phyloP scores from a whole-genome alignment of 2,797 vertebrate species.

The Melanotaenia pygmaea region DNA sequence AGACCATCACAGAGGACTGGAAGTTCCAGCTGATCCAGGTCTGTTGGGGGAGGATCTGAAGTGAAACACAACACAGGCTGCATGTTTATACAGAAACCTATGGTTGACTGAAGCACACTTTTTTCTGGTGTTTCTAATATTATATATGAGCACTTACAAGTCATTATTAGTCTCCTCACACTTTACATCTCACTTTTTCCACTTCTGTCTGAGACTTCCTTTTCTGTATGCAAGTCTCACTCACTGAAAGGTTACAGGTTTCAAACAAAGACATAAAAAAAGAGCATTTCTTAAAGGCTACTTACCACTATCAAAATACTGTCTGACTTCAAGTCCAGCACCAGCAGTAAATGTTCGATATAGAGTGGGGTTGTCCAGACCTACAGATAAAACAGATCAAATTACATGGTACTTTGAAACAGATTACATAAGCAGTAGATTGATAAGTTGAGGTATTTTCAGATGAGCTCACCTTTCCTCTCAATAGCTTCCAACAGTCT shows the following conservation, averaged over 20 bases:
- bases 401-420: background rate
- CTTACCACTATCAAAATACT: slow-evolving; percentile 93
- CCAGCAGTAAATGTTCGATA: slow-evolving; percentile 91
- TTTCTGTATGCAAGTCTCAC: background rate
- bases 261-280: background rate
- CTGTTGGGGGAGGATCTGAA: slow-evolving; percentile 80
- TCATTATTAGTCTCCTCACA: background rate
- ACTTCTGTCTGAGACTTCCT: slow-evolving; percentile 19
- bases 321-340: slow-evolving; percentile 88
- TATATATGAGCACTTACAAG: background rate
- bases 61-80: background rate
- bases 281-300: background rate
- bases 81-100: background rate
- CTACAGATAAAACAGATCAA: slow-evolving; percentile 68
- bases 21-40: slow-evolving; percentile 91
- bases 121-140: background rate
- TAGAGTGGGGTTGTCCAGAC: slow-evolving; percentile 91
- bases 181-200: background rate
- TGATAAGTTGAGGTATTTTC: background rate
- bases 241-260: slow-evolving; percentile 7
- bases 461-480: slow-evolving; percentile 89
- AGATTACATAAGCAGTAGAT: background rate
- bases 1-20: slow-evolving; percentile 89
- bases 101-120: background rate
- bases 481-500: slow-evolving; percentile 92